These are phyloP conservation scores for Geopemphigus sp. DNA, from an alignment of 1,140 invertebrate species.

Conservation along the genomic window DNA sequence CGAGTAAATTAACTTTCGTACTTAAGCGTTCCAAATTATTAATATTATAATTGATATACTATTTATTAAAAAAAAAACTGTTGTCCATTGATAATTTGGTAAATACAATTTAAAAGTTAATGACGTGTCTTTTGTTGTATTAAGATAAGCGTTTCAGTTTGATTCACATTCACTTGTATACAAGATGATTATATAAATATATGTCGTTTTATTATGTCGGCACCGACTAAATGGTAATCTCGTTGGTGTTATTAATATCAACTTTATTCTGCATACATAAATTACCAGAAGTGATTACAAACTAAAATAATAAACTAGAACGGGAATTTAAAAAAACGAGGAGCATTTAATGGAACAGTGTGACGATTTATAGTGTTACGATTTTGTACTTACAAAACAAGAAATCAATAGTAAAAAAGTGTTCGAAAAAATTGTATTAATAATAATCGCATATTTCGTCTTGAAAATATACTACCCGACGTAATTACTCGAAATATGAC, in stretches of 20 bases:
- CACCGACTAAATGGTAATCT: conserved; percentile 15
- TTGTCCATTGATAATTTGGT: background rate
- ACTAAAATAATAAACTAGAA: conserved; percentile 16
- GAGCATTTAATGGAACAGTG: background rate
- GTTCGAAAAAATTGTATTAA: background rate
- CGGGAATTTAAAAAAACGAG: background rate
- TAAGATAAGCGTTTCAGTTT: conserved; percentile 17
- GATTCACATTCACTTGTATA: conserved; percentile 35
- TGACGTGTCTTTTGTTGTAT: conserved; percentile 4
- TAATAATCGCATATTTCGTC: background rate
- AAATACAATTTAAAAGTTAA: background rate
- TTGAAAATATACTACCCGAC: too few species aligned
- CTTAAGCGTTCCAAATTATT: too few species aligned
- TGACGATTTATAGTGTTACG: too few species aligned
- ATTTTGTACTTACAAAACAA: background rate
- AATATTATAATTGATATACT: too few species aligned
- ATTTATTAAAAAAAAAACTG: too few species aligned
- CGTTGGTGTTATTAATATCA: conserved; percentile 27
- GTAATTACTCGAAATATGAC: background rate
- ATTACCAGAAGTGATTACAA: conserved; percentile 32
- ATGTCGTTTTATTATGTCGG: background rate
- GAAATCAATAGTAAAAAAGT: background rate
- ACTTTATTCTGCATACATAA: conserved; percentile 36
- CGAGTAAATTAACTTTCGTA: too few species aligned
- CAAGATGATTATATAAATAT: conserved; percentile 33